Conservation (phyloP, 2,888 invertebrate species). For the Andrena camellia region DNA sequence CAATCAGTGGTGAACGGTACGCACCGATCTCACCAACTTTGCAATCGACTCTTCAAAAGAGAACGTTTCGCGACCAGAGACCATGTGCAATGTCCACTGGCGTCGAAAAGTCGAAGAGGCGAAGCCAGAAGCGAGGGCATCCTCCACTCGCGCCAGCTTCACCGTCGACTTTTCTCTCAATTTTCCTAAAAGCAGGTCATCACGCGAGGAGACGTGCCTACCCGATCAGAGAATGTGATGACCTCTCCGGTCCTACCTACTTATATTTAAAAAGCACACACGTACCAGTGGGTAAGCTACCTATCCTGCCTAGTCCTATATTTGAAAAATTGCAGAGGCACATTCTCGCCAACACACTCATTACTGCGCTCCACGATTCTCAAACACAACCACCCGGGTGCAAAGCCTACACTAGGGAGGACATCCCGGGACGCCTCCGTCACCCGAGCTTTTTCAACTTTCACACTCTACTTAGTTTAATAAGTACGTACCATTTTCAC, state of each 20-base stretch:
- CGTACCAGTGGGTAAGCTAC: background rate
- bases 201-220: background rate
- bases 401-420: slow-evolving; percentile 18
- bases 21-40: no score
- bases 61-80: background rate
- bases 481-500: slow-evolving; percentile 17
- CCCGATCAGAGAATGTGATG: background rate
- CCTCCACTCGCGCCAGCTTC: background rate
- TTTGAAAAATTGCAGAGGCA: slow-evolving; percentile 9
- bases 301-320: slow-evolving; percentile 11
- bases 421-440: slow-evolving; percentile 12
- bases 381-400: background rate
- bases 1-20: no score
- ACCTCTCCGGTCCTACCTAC: slow-evolving; percentile 1
- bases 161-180: background rate
- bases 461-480: slow-evolving; percentile 5
- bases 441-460: background rate
- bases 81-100: background rate
- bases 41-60: no score
- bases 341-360: slow-evolving; percentile 1
- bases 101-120: background rate
- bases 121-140: background rate
- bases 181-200: background rate
- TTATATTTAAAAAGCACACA: background rate
- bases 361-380: slow-evolving; percentile 2